Evolutionary conservation across 1,140 invertebrate species (phyloP).

Genomic region (Coboldia fuscipes): DNA sequence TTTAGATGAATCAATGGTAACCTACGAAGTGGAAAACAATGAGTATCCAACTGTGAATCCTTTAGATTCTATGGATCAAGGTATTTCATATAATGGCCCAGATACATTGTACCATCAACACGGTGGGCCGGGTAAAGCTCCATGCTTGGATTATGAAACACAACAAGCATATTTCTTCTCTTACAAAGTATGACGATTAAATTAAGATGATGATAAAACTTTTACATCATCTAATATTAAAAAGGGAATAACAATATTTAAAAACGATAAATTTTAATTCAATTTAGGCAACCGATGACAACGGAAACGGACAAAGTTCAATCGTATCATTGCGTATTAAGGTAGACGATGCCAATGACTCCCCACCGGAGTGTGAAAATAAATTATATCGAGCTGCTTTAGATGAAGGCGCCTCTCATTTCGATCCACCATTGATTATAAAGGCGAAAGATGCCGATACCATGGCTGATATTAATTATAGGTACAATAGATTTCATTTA

Average conservation of each 20-base stretch:
- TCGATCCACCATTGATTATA: constrained; percentile 50
- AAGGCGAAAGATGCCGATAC: constrained; percentile 60
- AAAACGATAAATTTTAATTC: background rate
- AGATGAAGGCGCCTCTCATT: constrained; percentile 60
- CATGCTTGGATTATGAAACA: constrained; percentile 74
- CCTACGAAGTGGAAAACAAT: too few species aligned
- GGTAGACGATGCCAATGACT: constrained; percentile 70
- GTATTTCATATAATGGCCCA: background rate
- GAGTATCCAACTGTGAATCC: too few species aligned
- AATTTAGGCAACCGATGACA: constrained; percentile 56
- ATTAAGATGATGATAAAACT: background rate
- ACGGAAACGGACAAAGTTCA: constrained; percentile 50
- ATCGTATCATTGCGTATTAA: constrained; percentile 58
- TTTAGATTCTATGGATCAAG: too few species aligned
- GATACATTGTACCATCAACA: background rate
- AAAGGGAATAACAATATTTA: background rate
- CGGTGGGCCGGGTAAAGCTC: constrained; percentile 24
- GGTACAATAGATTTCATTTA: constrained; percentile 4
- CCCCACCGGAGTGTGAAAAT: constrained; percentile 52
- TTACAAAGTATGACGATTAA: constrained; percentile 40
- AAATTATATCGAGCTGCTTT: constrained; percentile 54
- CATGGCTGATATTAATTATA: constrained; percentile 55
- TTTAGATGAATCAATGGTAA: too few species aligned
- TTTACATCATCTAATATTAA: background rate
- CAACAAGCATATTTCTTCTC: constrained; percentile 64